phyloP scores from a whole-genome alignment of 1,140 invertebrate species.

The Sarcophaga peregrina region DNA sequence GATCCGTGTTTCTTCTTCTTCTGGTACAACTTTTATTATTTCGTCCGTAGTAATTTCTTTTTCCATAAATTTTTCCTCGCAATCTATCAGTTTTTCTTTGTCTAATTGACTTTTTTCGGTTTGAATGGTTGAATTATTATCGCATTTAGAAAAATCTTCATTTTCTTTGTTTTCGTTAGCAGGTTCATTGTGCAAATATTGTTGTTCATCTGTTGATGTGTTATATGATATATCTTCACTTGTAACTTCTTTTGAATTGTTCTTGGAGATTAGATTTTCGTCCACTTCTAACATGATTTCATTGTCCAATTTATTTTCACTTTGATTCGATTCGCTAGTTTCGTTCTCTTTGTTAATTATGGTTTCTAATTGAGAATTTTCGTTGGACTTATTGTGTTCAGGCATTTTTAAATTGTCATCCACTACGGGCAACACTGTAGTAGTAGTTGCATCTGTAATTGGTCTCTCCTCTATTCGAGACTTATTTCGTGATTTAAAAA shows the following conservation, averaged over 20 bases:
- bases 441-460: neutral
- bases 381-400: neutral
- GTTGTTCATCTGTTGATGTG: neutral
- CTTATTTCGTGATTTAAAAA: slow-evolving; percentile 60
- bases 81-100: neutral
- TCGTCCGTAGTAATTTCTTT: neutral
- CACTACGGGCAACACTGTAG: neutral
- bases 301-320: neutral
- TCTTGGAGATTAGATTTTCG: neutral
- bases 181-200: neutral
- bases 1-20: neutral
- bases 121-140: neutral
- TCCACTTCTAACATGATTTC: neutral
- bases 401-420: neutral
- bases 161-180: slow-evolving; percentile 7
- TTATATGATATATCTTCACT: neutral
- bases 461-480: slow-evolving; percentile 32
- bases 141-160: neutral
- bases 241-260: neutral
- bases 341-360: neutral
- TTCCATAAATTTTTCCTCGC: neutral
- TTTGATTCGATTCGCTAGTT: neutral
- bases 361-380: neutral
- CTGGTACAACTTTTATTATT: neutral
- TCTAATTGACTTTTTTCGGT: neutral